A percentile compares a stretch with the other conserved stretches of the same genome.
phyloP scores from a whole-genome alignment of 2,888 invertebrate species.

The Acronicta alni region DNA sequence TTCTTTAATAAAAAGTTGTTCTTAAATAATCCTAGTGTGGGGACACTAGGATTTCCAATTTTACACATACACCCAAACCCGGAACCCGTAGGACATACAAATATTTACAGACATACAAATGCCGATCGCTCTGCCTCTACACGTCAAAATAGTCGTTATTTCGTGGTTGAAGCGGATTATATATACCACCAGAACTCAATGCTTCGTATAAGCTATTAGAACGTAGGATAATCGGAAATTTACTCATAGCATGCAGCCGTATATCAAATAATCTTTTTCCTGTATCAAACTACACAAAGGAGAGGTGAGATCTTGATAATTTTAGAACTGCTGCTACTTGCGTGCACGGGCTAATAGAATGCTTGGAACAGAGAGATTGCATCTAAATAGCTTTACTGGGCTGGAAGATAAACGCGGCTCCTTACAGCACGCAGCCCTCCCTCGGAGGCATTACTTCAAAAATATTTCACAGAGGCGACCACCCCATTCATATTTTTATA shows the following conservation, averaged over 20 bases:
- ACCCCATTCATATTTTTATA: no score
- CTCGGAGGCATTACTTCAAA: constrained; percentile 53
- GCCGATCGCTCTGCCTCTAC: no score
- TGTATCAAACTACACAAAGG: constrained; percentile 37
- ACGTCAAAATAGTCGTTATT: constrained; percentile 6
- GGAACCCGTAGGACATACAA: no score
- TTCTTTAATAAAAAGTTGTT: no score
- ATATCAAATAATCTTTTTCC: constrained; percentile 39
- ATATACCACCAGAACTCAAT: constrained; percentile 7
- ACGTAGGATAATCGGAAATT: constrained; percentile 28
- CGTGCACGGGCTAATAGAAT: constrained; percentile 70
- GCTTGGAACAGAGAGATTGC: constrained; percentile 68
- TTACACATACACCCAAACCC: no score
- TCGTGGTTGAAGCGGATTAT: not conserved
- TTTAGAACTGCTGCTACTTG: constrained; percentile 55
- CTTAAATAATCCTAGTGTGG: no score
- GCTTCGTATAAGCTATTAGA: constrained; percentile 17
- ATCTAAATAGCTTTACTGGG: constrained; percentile 76
- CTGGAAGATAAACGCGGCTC: constrained; percentile 65
- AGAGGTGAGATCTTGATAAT: constrained; percentile 48
- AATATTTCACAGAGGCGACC: constrained; percentile 61
- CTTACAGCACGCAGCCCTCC: constrained; percentile 41
- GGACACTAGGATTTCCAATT: no score
- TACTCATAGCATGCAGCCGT: constrained; percentile 23
- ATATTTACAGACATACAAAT: no score